Conservation (phyloP, 2,797 vertebrate species). For the Phataginus tetradactyla region DNA sequence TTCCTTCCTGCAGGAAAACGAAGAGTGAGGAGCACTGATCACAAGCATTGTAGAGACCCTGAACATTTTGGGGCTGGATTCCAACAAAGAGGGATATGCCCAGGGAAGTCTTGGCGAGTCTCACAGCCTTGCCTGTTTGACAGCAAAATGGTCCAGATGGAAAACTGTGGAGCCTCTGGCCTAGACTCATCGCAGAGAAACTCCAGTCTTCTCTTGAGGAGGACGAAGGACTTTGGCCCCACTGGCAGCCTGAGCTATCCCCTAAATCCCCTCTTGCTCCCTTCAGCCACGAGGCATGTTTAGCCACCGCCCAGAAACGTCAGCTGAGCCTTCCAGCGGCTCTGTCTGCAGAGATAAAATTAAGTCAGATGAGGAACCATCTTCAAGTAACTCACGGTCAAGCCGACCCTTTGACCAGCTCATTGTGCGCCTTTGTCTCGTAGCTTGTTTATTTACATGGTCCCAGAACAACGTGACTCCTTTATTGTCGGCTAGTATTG, state of each 20-base stretch:
- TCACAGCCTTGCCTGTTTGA: neutral
- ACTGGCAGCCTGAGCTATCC: neutral
- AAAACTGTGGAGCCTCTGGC: neutral
- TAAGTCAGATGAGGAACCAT: neutral
- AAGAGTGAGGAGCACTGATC: neutral
- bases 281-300: neutral
- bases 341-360: neutral
- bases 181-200: neutral
- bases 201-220: neutral
- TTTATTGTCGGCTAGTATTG: neutral
- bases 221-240: neutral
- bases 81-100: neutral
- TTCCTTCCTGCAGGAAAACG: neutral
- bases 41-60: neutral
- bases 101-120: accelerated
- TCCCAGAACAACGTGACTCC: neutral
- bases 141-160: neutral
- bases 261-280: neutral
- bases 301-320: neutral
- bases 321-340: neutral
- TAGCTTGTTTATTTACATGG: neutral
- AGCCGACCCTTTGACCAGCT: neutral
- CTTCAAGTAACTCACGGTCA: neutral
- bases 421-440: neutral
- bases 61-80: neutral